A percentile compares a stretch with the other conserved stretches of the same genome.
These are phyloP conservation scores for Criorhina ranunculi DNA, from an alignment of 2,888 invertebrate genomes.

Conservation along the genomic window DNA sequence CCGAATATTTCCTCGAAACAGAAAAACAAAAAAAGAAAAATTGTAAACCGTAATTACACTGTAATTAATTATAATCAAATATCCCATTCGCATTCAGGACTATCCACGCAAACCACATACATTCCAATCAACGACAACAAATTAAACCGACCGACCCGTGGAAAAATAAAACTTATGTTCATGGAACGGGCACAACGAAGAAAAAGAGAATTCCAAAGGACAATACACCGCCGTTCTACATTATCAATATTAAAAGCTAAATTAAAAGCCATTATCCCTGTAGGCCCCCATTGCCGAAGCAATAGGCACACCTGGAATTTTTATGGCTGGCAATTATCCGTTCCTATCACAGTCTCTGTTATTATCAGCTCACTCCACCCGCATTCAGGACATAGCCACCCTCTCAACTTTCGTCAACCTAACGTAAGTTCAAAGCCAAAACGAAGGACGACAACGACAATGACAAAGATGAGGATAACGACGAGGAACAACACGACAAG, in stretches of 20 bases:
- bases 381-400: constrained; percentile 3
- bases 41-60: no score
- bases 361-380: constrained; percentile 29
- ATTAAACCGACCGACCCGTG: constrained; percentile 3
- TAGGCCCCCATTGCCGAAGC: constrained; percentile 12
- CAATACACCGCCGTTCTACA: constrained; percentile 23
- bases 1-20: not conserved
- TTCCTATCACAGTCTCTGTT: constrained; percentile 50
- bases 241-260: constrained; percentile 68
- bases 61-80: constrained; percentile 32
- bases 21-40: not conserved
- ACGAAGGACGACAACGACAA: constrained; percentile 10
- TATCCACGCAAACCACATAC: constrained; percentile 18
- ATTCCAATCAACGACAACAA: constrained; percentile 49
- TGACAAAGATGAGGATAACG: no score
- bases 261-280: constrained; percentile 68
- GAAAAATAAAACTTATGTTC: not conserved
- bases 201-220: constrained; percentile 11
- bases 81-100: constrained; percentile 17
- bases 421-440: constrained; percentile 2
- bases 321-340: constrained; percentile 52
- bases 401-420: not conserved
- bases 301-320: constrained; percentile 61
- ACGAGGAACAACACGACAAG: not conserved
- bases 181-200: not conserved